Conservation (phyloP, 2,113 vertebrate genomes). For the Erinaceus europaeus region DNA sequence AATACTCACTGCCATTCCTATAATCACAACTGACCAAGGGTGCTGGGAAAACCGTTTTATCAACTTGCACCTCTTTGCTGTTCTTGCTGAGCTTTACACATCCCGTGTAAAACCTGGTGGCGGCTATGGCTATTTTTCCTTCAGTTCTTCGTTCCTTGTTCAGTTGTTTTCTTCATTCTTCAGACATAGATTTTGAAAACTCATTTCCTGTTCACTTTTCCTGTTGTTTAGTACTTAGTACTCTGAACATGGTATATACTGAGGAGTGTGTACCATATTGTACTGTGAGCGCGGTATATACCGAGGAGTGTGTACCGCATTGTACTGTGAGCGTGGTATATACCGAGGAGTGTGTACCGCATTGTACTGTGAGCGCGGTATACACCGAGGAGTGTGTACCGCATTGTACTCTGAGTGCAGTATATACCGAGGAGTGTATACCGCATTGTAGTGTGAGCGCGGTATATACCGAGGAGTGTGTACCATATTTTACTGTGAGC, state of each 20-base stretch:
- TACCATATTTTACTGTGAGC: not conserved
- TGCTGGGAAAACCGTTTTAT: not conserved
- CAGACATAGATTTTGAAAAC: not conserved
- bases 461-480: not conserved
- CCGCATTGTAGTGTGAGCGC: not conserved
- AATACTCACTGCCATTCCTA: accelerated
- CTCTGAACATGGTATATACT: not conserved
- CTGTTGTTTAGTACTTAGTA: not conserved
- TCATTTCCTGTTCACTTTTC: not conserved
- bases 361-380: not conserved
- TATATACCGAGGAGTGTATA: not conserved
- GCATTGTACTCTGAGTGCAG: not conserved
- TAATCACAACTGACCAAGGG: not conserved
- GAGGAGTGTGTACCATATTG: not conserved
- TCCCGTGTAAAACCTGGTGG: not conserved
- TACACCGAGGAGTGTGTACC: not conserved
- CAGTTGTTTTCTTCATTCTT: not conserved
- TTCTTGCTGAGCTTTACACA: not conserved
- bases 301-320: not conserved
- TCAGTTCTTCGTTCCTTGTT: not conserved
- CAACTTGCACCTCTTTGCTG: not conserved
- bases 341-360: not conserved
- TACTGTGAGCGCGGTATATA: not conserved
- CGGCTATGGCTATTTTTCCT: not conserved
- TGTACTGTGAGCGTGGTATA: not conserved